These are phyloP conservation scores for Drosophila tropicalis DNA, from an alignment of 1,140 invertebrate genomes.

Conservation along the genomic window DNA sequence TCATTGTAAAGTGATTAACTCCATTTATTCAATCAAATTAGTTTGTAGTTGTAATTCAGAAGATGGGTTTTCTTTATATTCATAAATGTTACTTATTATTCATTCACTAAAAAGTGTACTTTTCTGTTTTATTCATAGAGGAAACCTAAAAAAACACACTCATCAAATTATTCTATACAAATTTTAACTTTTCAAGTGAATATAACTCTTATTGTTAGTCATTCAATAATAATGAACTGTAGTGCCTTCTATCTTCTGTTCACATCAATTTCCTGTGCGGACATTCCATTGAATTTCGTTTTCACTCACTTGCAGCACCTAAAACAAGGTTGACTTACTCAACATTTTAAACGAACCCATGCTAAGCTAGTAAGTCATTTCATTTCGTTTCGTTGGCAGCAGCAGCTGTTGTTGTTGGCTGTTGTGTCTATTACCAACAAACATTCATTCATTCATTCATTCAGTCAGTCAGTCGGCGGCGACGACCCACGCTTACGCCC, in stretches of 20 bases:
- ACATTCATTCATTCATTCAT: conserved; percentile 15
- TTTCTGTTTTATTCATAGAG: background rate
- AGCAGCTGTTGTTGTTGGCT: conserved; percentile 20
- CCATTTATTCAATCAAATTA: too few species aligned
- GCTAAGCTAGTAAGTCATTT: conserved; percentile 6
- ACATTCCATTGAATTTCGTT: conserved; percentile 5
- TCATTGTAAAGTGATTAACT: too few species aligned
- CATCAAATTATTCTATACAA: background rate
- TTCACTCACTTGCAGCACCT: conserved; percentile 7
- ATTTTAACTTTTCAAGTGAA: background rate
- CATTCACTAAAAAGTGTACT: background rate
- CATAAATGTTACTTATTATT: too few species aligned
- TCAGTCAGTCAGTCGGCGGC: conserved; percentile 3
- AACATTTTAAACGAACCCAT: conserved; percentile 1
- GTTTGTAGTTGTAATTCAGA: too few species aligned
- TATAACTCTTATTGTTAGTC: background rate
- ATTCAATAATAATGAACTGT: background rate
- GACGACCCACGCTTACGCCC: conserved; percentile 65
- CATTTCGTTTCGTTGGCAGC: conserved; percentile 7
- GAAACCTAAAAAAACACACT: too few species aligned
- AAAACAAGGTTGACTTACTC: conserved; percentile 8
- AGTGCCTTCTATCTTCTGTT: background rate
- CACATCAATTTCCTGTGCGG: conserved; percentile 1
- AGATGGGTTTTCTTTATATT: too few species aligned
- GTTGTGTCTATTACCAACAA: conserved; percentile 52